Conservation (phyloP, 2,113 vertebrate species). For the Aleadryas rufinucha region DNA sequence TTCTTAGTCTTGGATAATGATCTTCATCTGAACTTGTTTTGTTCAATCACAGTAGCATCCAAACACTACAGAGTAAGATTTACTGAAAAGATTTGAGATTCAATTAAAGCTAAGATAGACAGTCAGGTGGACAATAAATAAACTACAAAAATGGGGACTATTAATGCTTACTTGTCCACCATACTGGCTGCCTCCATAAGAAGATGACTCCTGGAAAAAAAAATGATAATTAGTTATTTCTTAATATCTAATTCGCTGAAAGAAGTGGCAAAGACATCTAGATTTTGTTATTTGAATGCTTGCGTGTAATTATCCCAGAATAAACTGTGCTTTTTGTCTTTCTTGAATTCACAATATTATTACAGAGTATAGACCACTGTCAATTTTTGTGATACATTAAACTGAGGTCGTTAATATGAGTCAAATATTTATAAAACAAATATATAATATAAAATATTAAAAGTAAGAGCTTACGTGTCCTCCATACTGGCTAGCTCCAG, state of each 20-base stretch:
- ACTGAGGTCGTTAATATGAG: neutral
- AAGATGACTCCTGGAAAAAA: constrained; percentile 36
- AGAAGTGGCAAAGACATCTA: neutral
- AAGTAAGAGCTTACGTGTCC: constrained; percentile 12
- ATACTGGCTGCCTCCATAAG: constrained; percentile 29
- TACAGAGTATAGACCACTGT: neutral
- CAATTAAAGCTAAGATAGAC: neutral
- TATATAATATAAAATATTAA: neutral
- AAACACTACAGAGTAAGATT: neutral
- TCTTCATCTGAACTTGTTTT: neutral
- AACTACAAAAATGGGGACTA: neutral
- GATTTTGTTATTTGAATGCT: neutral
- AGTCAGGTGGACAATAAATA: neutral
- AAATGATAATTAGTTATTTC: neutral
- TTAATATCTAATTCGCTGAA: neutral
- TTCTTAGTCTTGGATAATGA: neutral
- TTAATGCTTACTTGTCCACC: constrained; percentile 43
- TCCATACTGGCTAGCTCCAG: constrained; percentile 39
- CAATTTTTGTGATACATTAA: neutral
- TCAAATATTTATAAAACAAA: neutral
- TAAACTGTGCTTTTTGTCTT: neutral
- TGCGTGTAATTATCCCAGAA: neutral
- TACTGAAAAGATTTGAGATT: neutral
- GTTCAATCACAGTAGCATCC: neutral
- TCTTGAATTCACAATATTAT: neutral